A percentile compares a stretch with the other conserved stretches of the same genome.
These are phyloP conservation scores for Caiman crocodilus DNA, from an alignment of 2,797 vertebrate species.

Conservation along the genomic window DNA sequence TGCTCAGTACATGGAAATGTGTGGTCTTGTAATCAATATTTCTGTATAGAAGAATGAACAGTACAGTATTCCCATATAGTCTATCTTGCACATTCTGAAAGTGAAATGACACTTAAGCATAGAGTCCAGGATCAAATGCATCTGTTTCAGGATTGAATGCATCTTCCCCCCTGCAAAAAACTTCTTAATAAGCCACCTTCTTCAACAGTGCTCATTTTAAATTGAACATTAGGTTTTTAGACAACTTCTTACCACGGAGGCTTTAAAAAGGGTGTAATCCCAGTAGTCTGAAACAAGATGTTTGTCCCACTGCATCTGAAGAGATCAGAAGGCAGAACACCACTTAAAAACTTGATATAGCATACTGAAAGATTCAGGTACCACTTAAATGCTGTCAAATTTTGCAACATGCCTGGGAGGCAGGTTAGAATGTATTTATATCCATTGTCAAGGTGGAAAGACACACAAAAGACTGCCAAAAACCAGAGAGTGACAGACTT, in stretches of 20 bases:
- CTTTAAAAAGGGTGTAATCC: background rate
- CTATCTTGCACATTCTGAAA: background rate
- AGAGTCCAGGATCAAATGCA: background rate
- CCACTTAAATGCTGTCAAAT: background rate
- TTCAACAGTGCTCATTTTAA: background rate
- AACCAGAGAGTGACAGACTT: accelerated
- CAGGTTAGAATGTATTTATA: background rate
- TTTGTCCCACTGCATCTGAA: background rate
- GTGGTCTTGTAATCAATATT: background rate
- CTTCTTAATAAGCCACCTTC: background rate
- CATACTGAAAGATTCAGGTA: background rate
- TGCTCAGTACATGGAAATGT: background rate
- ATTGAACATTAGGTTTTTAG: background rate
- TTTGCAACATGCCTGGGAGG: background rate
- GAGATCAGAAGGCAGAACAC: constrained; percentile 20
- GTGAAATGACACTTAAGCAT: background rate
- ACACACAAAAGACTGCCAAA: background rate
- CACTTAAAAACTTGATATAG: constrained; percentile 60
- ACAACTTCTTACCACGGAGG: background rate
- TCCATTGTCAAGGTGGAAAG: background rate
- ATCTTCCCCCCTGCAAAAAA: background rate
- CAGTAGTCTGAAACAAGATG: background rate
- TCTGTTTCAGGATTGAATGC: background rate
- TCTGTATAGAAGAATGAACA: background rate
- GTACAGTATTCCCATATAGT: background rate